Evolutionary conservation across 2,888 invertebrate genomes (phyloP).

Genomic region (Geophilus truncorum): DNA sequence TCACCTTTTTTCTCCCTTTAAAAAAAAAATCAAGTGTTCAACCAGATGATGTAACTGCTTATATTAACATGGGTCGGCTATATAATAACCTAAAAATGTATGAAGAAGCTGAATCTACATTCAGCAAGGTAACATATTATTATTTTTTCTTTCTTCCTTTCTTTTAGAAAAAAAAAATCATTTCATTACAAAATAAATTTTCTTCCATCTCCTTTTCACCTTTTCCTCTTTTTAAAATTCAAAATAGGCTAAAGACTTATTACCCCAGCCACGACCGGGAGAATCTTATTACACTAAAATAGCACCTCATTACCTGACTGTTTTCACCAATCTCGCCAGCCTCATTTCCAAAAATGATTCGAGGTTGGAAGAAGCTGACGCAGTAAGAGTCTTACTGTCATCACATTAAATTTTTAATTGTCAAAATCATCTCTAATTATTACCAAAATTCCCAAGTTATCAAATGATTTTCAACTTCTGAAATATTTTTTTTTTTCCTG

Average conservation of each 20-base stretch:
- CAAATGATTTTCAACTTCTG: background rate
- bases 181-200: too few species aligned
- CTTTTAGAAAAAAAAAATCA: background rate
- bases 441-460: background rate
- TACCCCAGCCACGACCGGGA: conserved; percentile 87
- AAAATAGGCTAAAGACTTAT: conserved; percentile 70
- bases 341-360: conserved; percentile 88
- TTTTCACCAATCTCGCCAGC: conserved; percentile 90
- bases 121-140: conserved; percentile 60
- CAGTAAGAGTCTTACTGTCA: conserved; percentile 47
- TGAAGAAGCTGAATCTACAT: conserved; percentile 87
- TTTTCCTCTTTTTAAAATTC: background rate
- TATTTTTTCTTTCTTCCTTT: background rate
- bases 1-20: too few species aligned
- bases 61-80: conserved; percentile 93
- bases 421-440: background rate
- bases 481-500: background rate
- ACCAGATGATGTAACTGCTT: conserved; percentile 92
- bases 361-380: conserved; percentile 86
- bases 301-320: conserved; percentile 92
- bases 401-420: conserved; percentile 14
- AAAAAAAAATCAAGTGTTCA: conserved; percentile 63
- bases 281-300: conserved; percentile 92
- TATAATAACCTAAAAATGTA: conserved; percentile 84
- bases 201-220: too few species aligned